Evolutionary conservation across 2,797 vertebrate genomes (phyloP), one percentile per base, ranked within the genome.

Genomic region (Rhinogobio ventralis): DNA sequence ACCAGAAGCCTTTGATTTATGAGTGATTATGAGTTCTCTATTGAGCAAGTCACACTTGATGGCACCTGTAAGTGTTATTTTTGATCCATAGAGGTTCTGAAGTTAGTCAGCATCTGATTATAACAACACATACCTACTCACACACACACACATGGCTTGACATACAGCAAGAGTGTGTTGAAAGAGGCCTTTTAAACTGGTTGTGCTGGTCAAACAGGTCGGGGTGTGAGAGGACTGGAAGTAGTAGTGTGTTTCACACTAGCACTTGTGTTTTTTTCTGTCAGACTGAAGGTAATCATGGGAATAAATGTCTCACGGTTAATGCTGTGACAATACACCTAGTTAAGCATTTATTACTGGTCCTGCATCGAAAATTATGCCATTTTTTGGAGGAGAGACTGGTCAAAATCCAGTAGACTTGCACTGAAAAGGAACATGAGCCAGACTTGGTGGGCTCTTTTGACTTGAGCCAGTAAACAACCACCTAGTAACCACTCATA

Each of bases 171-270:
- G 71, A 39, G 23, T n/a, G 57, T 60, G 28, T 62, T 74, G 71
- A 75, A 17, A 82, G 30, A 73, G 23, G 46, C 19, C 8, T 36
- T 82, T 55, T 68, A 69, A 76, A 89, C 88, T 82, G 88, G 88
- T 83, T 83, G 57, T 46, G 49, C 88, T 86, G 49, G 88, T 83
- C 49, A 0, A 66, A 75, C 88, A 83, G 76, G 88, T 81, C 15
- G 3, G n/a, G 67, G 74, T 75, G 83, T 79, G 73, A 23, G n/a
- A 81, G 13, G 20, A 49, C 57, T 82, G 85, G 80, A 85, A 85
- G 77, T 77, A 64, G 75, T 75, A 76, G 85, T 86, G 81, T 83
- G 28, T 53, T 33, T 7, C n/a, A 87, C 45, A 77, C 36, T 72
- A 17, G 60, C 60, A 84, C 42, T 79, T 69, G 46, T 57, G 20